Conservation (phyloP, 1,140 invertebrate species). For the Papilio glaucus region DNA sequence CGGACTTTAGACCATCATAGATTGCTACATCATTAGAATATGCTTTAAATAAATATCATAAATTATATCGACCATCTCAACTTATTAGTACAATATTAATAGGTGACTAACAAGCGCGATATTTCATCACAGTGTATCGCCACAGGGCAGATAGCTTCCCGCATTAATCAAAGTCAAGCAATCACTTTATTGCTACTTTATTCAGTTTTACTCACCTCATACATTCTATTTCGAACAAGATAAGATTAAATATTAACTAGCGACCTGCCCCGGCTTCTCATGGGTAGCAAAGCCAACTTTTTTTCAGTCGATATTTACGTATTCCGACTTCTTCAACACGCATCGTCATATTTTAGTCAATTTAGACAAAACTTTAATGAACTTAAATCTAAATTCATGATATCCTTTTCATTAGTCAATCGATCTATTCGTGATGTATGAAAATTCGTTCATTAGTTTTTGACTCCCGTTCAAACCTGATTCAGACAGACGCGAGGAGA, state of each 20-base stretch:
- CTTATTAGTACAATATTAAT: slow-evolving; percentile 5
- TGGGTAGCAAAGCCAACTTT: no score
- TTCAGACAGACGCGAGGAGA: no score
- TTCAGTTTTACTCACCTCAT: slow-evolving; percentile 3
- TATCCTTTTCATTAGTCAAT: no score
- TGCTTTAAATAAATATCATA: neutral
- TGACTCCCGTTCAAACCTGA: no score
- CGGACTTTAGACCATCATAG: no score
- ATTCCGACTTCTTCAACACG: no score
- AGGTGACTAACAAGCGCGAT: neutral
- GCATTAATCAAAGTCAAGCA: slow-evolving; percentile 9
- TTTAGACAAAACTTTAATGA: no score
- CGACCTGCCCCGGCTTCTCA: neutral
- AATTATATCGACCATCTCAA: neutral
- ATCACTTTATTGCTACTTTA: slow-evolving; percentile 4
- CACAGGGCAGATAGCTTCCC: neutral
- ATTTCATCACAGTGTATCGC: neutral
- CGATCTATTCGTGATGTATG: no score
- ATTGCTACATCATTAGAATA: neutral
- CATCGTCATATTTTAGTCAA: no score
- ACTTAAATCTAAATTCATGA: no score
- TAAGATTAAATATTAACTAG: neutral
- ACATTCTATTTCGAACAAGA: neutral
- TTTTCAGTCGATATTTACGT: no score
- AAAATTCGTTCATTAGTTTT: no score